A percentile compares a stretch with the other conserved stretches of the same genome.
Conservation (phyloP, 2,113 vertebrate species). For the Oryctolagus cuniculus region DNA sequence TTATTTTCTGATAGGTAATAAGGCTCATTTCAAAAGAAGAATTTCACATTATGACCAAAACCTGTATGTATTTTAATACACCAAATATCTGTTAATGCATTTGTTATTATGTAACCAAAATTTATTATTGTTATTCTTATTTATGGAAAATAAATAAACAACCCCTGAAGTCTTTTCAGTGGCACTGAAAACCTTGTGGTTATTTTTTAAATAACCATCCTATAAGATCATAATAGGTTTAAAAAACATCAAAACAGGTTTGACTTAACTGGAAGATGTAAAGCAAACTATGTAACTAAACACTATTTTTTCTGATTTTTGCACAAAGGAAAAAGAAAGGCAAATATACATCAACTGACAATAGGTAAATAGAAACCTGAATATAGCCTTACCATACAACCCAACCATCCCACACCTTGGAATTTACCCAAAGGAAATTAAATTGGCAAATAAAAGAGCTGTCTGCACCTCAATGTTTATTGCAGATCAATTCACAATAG, state of each 20-base stretch:
- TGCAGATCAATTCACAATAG: too few species aligned
- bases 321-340: background rate
- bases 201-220: constrained; percentile 44
- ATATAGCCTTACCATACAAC: too few species aligned
- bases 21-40: constrained; percentile 35
- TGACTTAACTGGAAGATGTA: background rate
- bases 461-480: too few species aligned
- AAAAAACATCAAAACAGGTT: background rate
- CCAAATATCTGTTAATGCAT: background rate
- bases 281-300: background rate
- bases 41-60: constrained; percentile 32
- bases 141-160: constrained; percentile 52
- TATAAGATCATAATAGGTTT: background rate
- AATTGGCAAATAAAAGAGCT: too few species aligned
- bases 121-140: constrained; percentile 51
- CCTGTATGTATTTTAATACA: constrained; percentile 37
- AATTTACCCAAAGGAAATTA: too few species aligned
- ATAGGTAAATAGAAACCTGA: background rate
- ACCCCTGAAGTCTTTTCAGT: constrained; percentile 4
- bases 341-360: background rate
- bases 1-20: constrained; percentile 46
- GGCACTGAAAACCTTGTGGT: constrained; percentile 41
- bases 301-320: constrained; percentile 23
- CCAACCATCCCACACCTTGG: too few species aligned
- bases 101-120: constrained; percentile 1